Evolutionary conservation across 1,140 invertebrate genomes (phyloP).

Genomic region (Nephila pilipes): DNA sequence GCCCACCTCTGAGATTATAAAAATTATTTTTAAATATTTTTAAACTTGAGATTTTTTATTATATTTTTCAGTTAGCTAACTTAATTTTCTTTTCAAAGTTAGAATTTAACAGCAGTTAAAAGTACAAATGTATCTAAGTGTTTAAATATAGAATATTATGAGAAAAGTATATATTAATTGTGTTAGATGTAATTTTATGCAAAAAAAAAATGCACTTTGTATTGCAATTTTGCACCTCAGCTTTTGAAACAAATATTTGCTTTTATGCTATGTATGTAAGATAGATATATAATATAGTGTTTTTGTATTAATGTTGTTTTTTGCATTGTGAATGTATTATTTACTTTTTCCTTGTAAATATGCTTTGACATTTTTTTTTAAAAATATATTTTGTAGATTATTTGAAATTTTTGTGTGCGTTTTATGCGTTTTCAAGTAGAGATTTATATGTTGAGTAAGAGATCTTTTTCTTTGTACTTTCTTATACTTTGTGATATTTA

Average conservation of each 20-base stretch:
- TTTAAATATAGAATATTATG: too few relatives aligned
- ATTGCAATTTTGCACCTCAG: background rate
- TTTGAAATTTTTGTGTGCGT: background rate
- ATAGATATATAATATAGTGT: background rate
- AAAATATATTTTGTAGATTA: background rate
- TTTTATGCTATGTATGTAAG: background rate
- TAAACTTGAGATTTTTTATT: too few relatives aligned
- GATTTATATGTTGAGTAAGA: background rate
- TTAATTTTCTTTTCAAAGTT: too few relatives aligned
- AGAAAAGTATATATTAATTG: too few relatives aligned
- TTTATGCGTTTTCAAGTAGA: slow-evolving; percentile 5
- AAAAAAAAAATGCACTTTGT: background rate
- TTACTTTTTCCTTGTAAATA: background rate
- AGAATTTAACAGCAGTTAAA: too few relatives aligned
- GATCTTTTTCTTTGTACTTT: slow-evolving; percentile 19
- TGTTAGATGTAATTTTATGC: too few relatives aligned
- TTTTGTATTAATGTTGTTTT: background rate
- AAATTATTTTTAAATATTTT: too few relatives aligned
- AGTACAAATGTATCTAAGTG: too few relatives aligned
- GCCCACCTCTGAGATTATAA: too few relatives aligned
- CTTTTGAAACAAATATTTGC: background rate
- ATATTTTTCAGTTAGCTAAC: too few relatives aligned
- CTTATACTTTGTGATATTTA: slow-evolving; percentile 39
- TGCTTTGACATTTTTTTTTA: background rate
- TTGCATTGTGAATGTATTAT: background rate